phyloP scores from a whole-genome alignment of 2,888 invertebrate genomes.

The Erpobdella octoculata region DNA sequence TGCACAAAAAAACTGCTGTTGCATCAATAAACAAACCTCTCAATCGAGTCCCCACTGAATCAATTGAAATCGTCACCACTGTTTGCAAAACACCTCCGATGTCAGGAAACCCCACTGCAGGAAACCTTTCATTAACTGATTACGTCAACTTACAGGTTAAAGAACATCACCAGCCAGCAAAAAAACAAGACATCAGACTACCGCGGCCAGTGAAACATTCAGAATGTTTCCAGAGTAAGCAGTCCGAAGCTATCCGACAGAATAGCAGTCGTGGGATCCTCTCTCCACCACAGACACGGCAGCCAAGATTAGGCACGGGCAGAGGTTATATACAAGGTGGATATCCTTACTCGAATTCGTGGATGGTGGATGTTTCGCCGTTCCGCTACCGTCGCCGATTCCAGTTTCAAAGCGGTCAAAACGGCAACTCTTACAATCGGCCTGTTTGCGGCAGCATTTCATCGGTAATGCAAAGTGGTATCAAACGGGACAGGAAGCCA shows the following conservation, averaged over 20 bases:
- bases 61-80: not conserved
- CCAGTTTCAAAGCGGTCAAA: not conserved
- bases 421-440: not conserved
- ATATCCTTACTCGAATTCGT: not conserved
- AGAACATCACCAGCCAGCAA: not conserved
- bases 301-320: not conserved
- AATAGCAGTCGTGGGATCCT: not conserved
- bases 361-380: slow-evolving; percentile 2
- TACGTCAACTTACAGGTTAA: not conserved
- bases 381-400: not conserved
- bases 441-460: not conserved
- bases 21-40: too few relatives aligned
- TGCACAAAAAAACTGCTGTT: too few relatives aligned
- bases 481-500: not conserved
- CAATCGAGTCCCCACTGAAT: not conserved
- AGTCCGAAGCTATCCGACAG: too few relatives aligned
- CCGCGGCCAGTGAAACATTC: not conserved
- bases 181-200: not conserved
- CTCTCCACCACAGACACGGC: not conserved
- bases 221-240: too few relatives aligned
- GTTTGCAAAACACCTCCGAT: not conserved
- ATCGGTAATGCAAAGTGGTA: not conserved
- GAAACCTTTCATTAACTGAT: not conserved
- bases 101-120: not conserved
- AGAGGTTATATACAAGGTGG: not conserved